phyloP scores from a whole-genome alignment of 2,797 vertebrate genomes.

The Anguilla anguilla region DNA sequence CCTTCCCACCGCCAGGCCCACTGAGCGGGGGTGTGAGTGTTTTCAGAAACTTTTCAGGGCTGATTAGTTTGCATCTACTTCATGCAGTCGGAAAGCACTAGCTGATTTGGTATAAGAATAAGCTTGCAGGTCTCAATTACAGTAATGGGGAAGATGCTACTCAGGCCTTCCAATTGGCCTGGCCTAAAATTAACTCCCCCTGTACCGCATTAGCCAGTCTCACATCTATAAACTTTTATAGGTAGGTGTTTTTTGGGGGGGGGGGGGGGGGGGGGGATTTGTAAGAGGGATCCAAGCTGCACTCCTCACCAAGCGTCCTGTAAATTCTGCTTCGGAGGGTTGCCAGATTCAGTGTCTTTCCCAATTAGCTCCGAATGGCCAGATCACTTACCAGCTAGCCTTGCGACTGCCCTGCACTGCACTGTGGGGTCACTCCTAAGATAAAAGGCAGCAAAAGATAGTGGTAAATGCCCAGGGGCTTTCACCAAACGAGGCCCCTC shows the following conservation, averaged over 20 bases:
- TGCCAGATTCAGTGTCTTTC: neutral
- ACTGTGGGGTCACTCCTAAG: neutral
- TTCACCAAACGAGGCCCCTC: neutral
- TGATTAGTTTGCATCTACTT: too few relatives aligned
- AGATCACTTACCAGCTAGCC: neutral
- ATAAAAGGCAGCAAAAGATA: neutral
- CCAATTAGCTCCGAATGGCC: neutral
- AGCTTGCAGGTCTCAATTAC: neutral
- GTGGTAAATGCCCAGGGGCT: neutral
- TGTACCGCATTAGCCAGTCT: neutral
- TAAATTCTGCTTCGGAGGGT: neutral
- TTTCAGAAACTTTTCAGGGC: too few relatives aligned
- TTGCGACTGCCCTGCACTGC: neutral
- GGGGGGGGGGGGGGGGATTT: too few relatives aligned
- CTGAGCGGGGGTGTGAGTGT: too few relatives aligned
- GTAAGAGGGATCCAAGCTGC: neutral
- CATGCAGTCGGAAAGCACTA: neutral
- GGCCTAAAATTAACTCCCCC: neutral
- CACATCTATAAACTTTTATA: neutral
- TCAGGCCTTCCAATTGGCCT: too few relatives aligned
- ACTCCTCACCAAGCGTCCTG: neutral
- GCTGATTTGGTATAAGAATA: neutral
- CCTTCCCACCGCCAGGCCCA: too few relatives aligned
- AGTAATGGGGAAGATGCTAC: neutral
- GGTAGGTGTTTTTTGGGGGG: neutral